phyloP scores from a whole-genome alignment of 2,888 invertebrate species.

The Hirudinaria manillensis region DNA sequence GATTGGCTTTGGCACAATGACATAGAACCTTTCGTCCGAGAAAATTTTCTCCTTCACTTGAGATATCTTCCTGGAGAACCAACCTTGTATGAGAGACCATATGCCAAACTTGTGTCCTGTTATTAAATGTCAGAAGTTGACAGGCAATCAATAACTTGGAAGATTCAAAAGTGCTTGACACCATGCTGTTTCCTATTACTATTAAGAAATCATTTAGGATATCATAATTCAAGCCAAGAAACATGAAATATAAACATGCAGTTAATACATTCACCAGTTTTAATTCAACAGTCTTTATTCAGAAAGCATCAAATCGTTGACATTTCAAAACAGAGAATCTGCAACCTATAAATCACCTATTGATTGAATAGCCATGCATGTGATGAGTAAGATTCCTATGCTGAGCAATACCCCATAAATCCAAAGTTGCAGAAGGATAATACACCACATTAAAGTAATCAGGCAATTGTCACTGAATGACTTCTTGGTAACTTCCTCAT shows the following conservation, averaged over 20 bases:
- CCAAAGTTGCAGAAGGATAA: conserved; percentile 76
- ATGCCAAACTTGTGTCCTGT: conserved; percentile 37
- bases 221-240: too few species aligned
- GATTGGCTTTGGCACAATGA: conserved; percentile 64
- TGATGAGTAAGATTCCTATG: conserved; percentile 49
- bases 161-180: background rate
- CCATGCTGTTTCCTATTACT: background rate
- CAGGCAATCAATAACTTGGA: conserved; percentile 2
- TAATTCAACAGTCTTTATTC: too few species aligned
- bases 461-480: conserved; percentile 51
- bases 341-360: background rate
- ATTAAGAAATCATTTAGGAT: too few species aligned
- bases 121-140: too few species aligned
- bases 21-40: conserved; percentile 48
- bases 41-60: conserved; percentile 30
- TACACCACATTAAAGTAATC: conserved; percentile 67
- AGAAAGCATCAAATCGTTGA: too few species aligned
- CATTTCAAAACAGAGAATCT: too few species aligned
- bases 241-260: too few species aligned
- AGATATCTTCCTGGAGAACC: conserved; percentile 11
- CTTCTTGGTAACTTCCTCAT: conserved; percentile 1
- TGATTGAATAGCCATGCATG: background rate
- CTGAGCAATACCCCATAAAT: conserved; percentile 77
- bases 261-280: too few species aligned
- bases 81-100: conserved; percentile 33